Evolutionary conservation across 2,113 vertebrate species (phyloP).

Genomic region (Ondatra zibethicus): DNA sequence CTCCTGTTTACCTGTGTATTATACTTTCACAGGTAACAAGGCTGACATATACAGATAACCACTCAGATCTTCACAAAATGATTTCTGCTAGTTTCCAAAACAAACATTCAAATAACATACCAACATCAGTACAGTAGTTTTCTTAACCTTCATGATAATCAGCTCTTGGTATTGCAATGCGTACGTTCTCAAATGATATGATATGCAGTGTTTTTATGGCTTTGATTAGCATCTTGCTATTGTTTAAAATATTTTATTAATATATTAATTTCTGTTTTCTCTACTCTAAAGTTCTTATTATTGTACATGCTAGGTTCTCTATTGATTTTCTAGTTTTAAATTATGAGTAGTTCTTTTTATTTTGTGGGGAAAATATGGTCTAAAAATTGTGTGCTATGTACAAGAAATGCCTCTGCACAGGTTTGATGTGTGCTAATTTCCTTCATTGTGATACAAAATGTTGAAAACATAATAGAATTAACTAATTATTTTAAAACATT

Average conservation of each 20-base stretch:
- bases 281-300: constrained; percentile 8
- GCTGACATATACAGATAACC: neutral
- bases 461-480: neutral
- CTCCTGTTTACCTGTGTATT: neutral
- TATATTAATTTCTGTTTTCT: constrained; percentile 3
- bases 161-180: neutral
- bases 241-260: neutral
- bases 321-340: neutral
- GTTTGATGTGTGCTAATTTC: neutral
- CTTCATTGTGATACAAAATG: neutral
- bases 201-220: neutral
- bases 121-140: neutral
- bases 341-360: neutral
- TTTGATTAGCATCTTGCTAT: neutral
- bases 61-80: neutral
- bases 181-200: neutral
- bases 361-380: constrained; percentile 2
- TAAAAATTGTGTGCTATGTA: neutral
- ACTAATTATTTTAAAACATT: neutral
- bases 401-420: neutral
- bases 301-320: neutral
- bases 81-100: neutral
- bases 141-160: neutral
- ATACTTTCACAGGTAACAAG: neutral
- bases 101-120: neutral